Evolutionary conservation across 2,113 vertebrate genomes (phyloP).

Genomic region (mouse (Mus musculus)): GRCm39 chr12:56036501-56037000

Average conservation of each 20-base stretch:
- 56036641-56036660: slow-evolving; percentile 71
- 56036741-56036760: slow-evolving; percentile 51
- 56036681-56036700: slow-evolving; percentile 77
- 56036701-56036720: slow-evolving; percentile 65
- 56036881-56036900: slow-evolving; percentile 71
- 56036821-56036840: slow-evolving; percentile 76
- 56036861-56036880: slow-evolving; percentile 64
- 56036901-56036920: slow-evolving; percentile 72
- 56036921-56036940: background rate
- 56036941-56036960: slow-evolving; percentile 54
- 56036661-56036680: slow-evolving; percentile 48
- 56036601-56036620: slow-evolving; percentile 70
- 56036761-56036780: slow-evolving; percentile 73
- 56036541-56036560: rapidly evolving
- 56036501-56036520: background rate
- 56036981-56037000: background rate
- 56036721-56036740: slow-evolving; percentile 27
- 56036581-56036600: background rate
- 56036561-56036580: too few relatives aligned
- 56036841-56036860: slow-evolving; percentile 73
- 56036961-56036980: slow-evolving; percentile 3
- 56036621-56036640: slow-evolving; percentile 72
- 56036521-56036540: rapidly evolving
- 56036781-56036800: slow-evolving; percentile 66
- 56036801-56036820: slow-evolving; percentile 71